These are phyloP conservation scores for Meiosimyza platycephala DNA, from an alignment of 2,888 invertebrate species.

Conservation along the genomic window DNA sequence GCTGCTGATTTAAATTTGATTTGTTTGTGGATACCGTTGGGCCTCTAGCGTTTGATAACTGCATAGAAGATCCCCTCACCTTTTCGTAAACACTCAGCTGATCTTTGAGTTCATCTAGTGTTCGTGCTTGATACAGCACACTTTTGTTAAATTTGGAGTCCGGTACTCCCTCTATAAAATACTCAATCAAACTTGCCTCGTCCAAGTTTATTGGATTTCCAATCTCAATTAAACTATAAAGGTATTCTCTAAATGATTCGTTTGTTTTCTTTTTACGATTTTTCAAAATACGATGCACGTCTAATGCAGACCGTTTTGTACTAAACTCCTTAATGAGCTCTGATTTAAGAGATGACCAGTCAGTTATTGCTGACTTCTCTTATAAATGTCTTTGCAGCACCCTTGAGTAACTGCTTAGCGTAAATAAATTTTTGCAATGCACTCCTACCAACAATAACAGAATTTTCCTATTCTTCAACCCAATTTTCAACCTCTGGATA, in stretches of 20 bases:
- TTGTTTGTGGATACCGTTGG: too few relatives aligned
- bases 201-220: constrained; percentile 33
- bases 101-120: constrained; percentile 37
- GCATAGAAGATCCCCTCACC: constrained; percentile 10
- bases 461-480: constrained; percentile 40
- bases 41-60: constrained; percentile 15
- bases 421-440: constrained; percentile 39
- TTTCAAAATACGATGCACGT: constrained; percentile 14
- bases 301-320: constrained; percentile 1
- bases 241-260: constrained; percentile 22
- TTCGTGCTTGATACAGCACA: constrained; percentile 33
- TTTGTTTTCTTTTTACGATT: constrained; percentile 18
- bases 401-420: constrained; percentile 39
- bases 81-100: constrained; percentile 38
- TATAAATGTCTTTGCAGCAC: constrained; percentile 41
- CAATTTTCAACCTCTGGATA: constrained; percentile 37
- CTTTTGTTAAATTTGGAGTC: constrained; percentile 36
- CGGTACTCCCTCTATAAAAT: constrained; percentile 40
- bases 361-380: constrained; percentile 8
- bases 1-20: not conserved
- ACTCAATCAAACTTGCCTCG: constrained; percentile 39
- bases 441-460: constrained; percentile 36
- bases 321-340: constrained; percentile 19
- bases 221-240: constrained; percentile 25
- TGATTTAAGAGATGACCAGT: constrained; percentile 13